Percentiles rank a stretch among this genome's conserved stretches.
Evolutionary conservation across 2,797 vertebrate species (phyloP).

Genomic region (Dipus sagitta): DNA sequence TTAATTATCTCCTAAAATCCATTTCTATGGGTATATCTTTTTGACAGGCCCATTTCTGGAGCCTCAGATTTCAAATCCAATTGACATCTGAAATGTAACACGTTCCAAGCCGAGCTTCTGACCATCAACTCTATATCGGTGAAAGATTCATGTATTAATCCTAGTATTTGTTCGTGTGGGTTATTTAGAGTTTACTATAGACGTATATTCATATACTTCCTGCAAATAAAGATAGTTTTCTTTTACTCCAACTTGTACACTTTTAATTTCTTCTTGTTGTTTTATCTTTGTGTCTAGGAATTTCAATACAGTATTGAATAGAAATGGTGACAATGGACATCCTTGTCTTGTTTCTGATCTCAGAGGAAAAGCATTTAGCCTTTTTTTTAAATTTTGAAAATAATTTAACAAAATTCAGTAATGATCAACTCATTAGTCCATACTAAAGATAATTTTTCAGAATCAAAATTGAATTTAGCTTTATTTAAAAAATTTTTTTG

Average conservation of each 20-base stretch:
- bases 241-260: not conserved
- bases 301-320: not conserved
- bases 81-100: conserved; percentile 20
- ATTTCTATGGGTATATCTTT: conserved; percentile 15
- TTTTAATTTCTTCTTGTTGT: conserved; percentile 38
- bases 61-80: conserved; percentile 26
- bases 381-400: not conserved
- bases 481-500: too few species aligned
- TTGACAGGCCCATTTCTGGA: not conserved
- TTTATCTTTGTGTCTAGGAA: not conserved
- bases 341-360: not conserved
- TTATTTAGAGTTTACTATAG: not conserved
- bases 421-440: not conserved
- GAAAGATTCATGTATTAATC: not conserved
- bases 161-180: not conserved
- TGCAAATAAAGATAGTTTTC: not conserved
- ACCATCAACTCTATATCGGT: not conserved
- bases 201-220: not conserved
- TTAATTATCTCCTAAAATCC: conserved; percentile 25
- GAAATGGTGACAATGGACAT: not conserved
- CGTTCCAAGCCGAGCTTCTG: not conserved
- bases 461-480: too few species aligned
- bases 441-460: too few species aligned
- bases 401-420: not conserved
- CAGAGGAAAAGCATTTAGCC: not conserved